A percentile compares a stretch with the other conserved stretches of the same genome.
phyloP scores from a whole-genome alignment of 2,113 vertebrate species.

The Piprites chloris region DNA sequence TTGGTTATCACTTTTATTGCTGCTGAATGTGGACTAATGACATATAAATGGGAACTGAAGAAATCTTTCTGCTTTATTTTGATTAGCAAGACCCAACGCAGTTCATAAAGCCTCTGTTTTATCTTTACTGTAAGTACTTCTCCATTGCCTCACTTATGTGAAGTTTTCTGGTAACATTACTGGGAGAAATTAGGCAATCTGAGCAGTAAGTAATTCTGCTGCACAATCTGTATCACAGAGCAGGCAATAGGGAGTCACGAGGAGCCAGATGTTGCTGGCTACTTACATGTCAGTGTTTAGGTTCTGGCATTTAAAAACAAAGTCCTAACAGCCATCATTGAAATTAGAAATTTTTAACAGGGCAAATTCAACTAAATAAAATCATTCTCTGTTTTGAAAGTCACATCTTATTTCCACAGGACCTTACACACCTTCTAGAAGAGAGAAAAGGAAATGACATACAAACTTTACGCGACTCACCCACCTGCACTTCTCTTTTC shows the following conservation, averaged over 20 bases:
- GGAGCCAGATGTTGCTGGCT: not conserved
- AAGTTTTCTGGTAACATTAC: not conserved
- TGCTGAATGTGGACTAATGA: not conserved
- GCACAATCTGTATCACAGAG: not conserved
- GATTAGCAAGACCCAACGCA: not conserved
- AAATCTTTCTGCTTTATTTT: not conserved
- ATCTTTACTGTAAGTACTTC: not conserved
- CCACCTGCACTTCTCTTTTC: not conserved
- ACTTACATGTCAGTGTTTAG: not conserved
- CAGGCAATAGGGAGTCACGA: not conserved
- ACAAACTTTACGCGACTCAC: not conserved
- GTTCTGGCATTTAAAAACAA: not conserved
- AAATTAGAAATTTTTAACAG: not conserved
- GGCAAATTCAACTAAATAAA: not conserved
- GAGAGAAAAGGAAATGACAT: not conserved
- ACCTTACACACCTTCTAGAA: not conserved
- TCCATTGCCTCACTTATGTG: not conserved
- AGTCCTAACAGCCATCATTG: rapidly evolving
- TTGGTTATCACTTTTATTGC: not conserved
- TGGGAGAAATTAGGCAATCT: not conserved
- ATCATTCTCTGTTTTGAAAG: not conserved
- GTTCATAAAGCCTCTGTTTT: not conserved
- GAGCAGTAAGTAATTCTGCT: not conserved
- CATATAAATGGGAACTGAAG: not conserved
- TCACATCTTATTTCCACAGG: not conserved